These are phyloP conservation scores for Muschampia plurimacula DNA, from an alignment of 2,888 invertebrate species.

Conservation along the genomic window DNA sequence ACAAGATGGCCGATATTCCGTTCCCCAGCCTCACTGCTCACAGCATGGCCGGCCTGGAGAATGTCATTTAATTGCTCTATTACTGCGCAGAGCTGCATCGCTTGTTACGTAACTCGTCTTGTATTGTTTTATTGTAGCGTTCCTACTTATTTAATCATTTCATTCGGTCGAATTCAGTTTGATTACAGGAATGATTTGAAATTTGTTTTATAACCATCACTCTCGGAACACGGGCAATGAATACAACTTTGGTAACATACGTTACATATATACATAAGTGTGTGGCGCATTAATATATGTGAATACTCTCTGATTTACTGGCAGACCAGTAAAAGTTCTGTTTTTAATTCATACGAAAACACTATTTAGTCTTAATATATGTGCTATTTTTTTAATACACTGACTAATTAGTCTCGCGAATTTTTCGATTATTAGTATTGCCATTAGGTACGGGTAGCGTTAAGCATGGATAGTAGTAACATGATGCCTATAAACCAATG, in stretches of 20 bases:
- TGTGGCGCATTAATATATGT: not conserved
- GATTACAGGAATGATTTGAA: not conserved
- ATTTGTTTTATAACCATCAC: not conserved
- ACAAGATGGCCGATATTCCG: slow-evolving; percentile 10
- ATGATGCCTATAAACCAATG: too few species aligned
- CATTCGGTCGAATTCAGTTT: slow-evolving; percentile 5
- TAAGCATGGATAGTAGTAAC: too few species aligned
- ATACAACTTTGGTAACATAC: too few species aligned
- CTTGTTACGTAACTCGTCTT: slow-evolving; percentile 34
- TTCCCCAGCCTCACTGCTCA: slow-evolving; percentile 8
- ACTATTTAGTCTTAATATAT: too few species aligned
- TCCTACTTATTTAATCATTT: slow-evolving; percentile 21
- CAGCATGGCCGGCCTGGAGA: slow-evolving; percentile 18
- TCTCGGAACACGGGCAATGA: too few species aligned
- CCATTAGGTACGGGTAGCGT: too few species aligned
- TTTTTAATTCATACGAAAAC: not conserved
- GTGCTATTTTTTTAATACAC: too few species aligned
- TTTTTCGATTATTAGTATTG: too few species aligned
- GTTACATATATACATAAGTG: not conserved
- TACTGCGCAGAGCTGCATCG: slow-evolving; percentile 32
- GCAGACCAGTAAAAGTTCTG: too few species aligned
- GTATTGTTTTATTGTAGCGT: slow-evolving; percentile 30
- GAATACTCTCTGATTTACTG: not conserved
- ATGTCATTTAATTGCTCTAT: slow-evolving; percentile 39
- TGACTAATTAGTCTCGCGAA: too few species aligned